Conservation (phyloP, 2,797 vertebrate species). For the Acanthiza pusilla region DNA sequence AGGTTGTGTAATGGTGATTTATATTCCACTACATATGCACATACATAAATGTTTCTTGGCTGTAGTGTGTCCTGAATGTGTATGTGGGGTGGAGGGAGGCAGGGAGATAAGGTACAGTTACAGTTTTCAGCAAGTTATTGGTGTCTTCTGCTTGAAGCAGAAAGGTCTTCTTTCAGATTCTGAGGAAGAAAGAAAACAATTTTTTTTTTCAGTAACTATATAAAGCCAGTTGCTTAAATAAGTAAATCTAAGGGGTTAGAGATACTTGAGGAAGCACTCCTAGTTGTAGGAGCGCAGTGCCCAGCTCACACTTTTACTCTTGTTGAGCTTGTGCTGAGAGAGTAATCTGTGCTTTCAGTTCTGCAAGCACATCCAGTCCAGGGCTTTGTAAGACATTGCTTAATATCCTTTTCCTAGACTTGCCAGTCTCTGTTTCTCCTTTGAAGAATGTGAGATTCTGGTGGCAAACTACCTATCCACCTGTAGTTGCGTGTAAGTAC, state of each 20-base stretch:
- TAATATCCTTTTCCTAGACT: background rate
- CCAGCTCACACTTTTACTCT: background rate
- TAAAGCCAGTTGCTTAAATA: background rate
- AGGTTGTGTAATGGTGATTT: background rate
- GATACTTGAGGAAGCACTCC: background rate
- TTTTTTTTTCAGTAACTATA: rapidly evolving
- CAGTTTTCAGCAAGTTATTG: background rate
- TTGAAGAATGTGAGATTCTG: background rate
- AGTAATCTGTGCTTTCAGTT: background rate
- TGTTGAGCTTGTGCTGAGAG: background rate
- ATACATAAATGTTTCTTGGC: background rate
- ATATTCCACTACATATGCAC: background rate
- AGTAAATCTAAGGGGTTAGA: background rate
- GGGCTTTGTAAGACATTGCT: background rate
- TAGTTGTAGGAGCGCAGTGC: background rate
- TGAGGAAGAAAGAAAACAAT: background rate
- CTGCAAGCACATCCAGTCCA: background rate
- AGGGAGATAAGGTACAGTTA: background rate
- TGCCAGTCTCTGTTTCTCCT: background rate
- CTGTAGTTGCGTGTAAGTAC: rapidly evolving
- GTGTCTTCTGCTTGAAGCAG: background rate
- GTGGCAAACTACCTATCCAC: background rate
- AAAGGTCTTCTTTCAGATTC: background rate
- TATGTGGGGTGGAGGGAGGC: background rate
- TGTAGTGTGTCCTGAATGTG: background rate